Base-by-base conservation (phyloP, 2,113 vertebrate genomes). In the Lycaon pictus region DNA sequence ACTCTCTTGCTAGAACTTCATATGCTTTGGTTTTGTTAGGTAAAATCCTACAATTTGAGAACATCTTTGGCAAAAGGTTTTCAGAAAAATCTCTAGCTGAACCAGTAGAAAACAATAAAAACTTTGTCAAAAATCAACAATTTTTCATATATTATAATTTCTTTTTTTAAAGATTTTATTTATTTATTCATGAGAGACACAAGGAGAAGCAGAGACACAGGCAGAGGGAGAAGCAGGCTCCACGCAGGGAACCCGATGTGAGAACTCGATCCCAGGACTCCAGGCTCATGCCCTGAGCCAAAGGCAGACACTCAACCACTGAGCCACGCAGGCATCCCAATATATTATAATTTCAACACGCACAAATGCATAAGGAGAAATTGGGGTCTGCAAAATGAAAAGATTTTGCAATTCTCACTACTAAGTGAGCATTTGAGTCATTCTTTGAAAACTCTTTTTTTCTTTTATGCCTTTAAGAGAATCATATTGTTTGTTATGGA, bases 291-390 rank as follows among this genome's bases (percentile, higher is more conserved):
- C 43, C 43, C 43, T 43, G 43, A 43, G 43, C 43, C 43, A 43
- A 43, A 43, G 43, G 43, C 43, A 43, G 43, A 43, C 43, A 43
- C 43, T 43, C 43, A 43, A 43, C 43, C 43, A 43, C 43, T 43
- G 43, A 43, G 43, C 43, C 43, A 43, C 43, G 1, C 43, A 43
- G 43, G 43, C 43, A 43, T 43, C 43, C 43, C 43, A 43, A 79
- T 65, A 51, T 51, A 80, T 92, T 92, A 92, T 43, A 43, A 58
- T 86, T 86, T n/a, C 53, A 62, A 53, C 58, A 22, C 77, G 23
- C 63, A 90, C 32, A 95, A 63, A 95, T 81, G 53, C 12, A 20
- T 90, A 56, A 4, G 2, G 58, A 96, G 43, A 92, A 92, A 84
- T 5, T 76, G 0, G 8, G 1, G 1, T 65, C 19, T n/a, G 86